A percentile compares a stretch with the other conserved stretches of the same genome.
These are phyloP conservation scores for Eugnorisma glareosa DNA, from an alignment of 2,888 invertebrate genomes.

Conservation along the genomic window DNA sequence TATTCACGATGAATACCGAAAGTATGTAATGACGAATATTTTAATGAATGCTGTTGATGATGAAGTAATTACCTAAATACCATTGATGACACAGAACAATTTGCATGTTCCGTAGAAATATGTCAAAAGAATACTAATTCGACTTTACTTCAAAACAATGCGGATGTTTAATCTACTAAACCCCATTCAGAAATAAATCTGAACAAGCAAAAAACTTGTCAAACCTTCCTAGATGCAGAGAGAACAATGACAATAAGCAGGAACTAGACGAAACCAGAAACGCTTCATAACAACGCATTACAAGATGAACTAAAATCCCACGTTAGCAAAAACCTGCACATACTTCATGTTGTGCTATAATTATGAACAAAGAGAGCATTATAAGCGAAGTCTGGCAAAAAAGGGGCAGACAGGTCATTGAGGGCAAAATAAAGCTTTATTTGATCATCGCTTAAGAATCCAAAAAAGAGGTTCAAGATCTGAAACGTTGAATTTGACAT, in stretches of 20 bases:
- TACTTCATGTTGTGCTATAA: conserved; percentile 58
- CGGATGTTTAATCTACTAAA: conserved; percentile 15
- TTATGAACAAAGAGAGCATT: conserved; percentile 63
- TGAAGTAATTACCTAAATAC: background rate
- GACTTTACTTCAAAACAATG: conserved; percentile 7
- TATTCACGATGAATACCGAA: conserved; percentile 33
- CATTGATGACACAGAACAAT: background rate
- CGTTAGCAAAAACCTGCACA: conserved; percentile 64
- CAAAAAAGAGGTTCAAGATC: conserved; percentile 46
- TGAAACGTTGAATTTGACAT: conserved; percentile 5
- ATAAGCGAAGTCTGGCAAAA: conserved; percentile 52
- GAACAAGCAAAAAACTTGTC: conserved; percentile 30
- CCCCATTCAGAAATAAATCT: conserved; percentile 43
- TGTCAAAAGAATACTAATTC: background rate
- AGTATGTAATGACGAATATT: conserved; percentile 24
- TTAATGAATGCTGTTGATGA: background rate
- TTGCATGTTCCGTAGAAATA: background rate
- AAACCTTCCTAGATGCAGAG: conserved; percentile 53
- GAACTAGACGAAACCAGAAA: conserved; percentile 68
- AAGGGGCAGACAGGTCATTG: conserved; percentile 53
- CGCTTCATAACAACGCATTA: conserved; percentile 57
- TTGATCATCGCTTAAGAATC: conserved; percentile 50
- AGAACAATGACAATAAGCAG: conserved; percentile 65
- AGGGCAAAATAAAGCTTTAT: conserved; percentile 48
- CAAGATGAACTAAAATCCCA: conserved; percentile 65